Evolutionary conservation across 2,113 vertebrate genomes (phyloP).

Genomic region (Nannospalax galili): DNA sequence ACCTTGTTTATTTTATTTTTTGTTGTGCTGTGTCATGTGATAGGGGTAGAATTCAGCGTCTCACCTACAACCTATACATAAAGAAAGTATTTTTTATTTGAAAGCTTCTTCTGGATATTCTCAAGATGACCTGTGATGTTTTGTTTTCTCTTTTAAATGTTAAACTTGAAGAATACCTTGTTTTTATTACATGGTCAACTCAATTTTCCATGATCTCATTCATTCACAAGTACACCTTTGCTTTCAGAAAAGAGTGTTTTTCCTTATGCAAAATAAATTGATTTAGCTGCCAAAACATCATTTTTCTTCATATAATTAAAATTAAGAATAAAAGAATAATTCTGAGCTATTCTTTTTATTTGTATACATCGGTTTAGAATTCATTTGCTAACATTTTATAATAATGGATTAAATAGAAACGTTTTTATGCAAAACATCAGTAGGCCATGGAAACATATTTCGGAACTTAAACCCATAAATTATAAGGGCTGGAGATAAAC

Average conservation of each 20-base stretch:
- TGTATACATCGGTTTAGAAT: constrained; percentile 56
- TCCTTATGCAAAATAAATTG: constrained; percentile 49
- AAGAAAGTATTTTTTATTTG: not conserved
- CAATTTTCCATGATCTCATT: constrained; percentile 29
- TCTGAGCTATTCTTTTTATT: not conserved
- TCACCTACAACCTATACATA: not conserved
- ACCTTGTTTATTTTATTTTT: not conserved
- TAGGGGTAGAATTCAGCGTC: not conserved
- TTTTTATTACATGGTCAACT: not conserved
- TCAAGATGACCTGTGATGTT: not conserved
- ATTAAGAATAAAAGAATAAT: constrained; percentile 60
- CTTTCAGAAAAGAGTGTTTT: constrained; percentile 24
- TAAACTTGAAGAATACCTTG: not conserved
- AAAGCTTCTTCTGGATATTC: constrained; percentile 1
- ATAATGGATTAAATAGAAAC: constrained; percentile 56
- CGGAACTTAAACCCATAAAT: constrained; percentile 26
- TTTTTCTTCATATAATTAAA: constrained; percentile 51
- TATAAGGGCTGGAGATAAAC: too few relatives aligned
- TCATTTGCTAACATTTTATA: constrained; percentile 6
- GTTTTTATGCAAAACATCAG: not conserved
- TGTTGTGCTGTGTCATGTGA: not conserved
- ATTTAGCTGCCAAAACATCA: constrained; percentile 30
- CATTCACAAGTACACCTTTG: constrained; percentile 7
- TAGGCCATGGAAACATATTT: not conserved
- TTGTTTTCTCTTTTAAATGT: not conserved